phyloP scores from a whole-genome alignment of 2,113 vertebrate species.

The Macquaria australasica region DNA sequence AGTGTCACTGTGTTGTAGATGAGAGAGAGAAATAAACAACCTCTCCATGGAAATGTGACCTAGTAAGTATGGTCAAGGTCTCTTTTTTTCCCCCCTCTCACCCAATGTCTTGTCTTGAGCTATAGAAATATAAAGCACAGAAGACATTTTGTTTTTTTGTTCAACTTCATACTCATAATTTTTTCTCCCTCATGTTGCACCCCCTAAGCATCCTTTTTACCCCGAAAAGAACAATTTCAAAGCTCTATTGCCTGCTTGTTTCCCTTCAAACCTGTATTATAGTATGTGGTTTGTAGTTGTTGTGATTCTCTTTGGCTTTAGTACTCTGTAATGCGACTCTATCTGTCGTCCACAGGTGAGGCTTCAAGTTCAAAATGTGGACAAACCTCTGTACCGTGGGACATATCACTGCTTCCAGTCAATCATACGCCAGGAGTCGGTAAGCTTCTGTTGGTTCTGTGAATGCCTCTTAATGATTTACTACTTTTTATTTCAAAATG shows the following conservation, averaged over 20 bases:
- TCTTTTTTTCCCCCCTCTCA: constrained; percentile 83
- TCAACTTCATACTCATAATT: constrained; percentile 24
- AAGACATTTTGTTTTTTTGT: constrained; percentile 38
- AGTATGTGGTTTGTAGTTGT: constrained; percentile 28
- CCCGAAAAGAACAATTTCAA: constrained; percentile 34
- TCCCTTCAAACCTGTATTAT: constrained; percentile 28
- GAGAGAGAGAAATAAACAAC: constrained; percentile 90
- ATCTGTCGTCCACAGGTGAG: constrained; percentile 88
- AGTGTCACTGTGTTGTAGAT: constrained; percentile 97
- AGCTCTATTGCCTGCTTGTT: constrained; percentile 50
- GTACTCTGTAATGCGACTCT: not conserved
- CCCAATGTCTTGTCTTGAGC: constrained; percentile 82
- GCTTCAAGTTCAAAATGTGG: constrained; percentile 94
- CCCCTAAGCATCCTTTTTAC: constrained; percentile 34
- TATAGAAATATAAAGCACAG: constrained; percentile 72
- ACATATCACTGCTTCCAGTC: constrained; percentile 97
- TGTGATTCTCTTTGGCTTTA: constrained; percentile 6
- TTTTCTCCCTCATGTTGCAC: constrained; percentile 45
- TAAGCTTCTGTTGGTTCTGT: constrained; percentile 74
- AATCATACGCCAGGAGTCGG: constrained; percentile 94
- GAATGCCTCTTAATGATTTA: constrained; percentile 48
- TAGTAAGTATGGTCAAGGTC: constrained; percentile 96
- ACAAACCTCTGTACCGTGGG: constrained; percentile 94
- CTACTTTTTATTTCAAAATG: not conserved
- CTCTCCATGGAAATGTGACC: constrained; percentile 92